Conservation (phyloP, 2,888 invertebrate genomes). For the Agrochola litura region DNA sequence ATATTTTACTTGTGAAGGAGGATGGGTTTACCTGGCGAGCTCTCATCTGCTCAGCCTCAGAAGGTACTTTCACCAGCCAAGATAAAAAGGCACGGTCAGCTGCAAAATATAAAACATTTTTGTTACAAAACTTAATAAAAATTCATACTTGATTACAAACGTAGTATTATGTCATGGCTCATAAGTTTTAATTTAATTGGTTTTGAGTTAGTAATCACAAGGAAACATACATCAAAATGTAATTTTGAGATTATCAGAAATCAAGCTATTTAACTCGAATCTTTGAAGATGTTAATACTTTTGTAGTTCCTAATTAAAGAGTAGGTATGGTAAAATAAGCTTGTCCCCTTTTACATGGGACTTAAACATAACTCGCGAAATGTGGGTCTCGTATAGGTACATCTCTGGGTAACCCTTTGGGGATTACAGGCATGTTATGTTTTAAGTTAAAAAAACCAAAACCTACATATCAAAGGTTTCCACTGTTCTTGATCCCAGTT, state of each 20-base stretch:
- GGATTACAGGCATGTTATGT: too few relatives aligned
- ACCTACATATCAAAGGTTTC: slow-evolving; percentile 97
- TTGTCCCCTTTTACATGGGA: too few relatives aligned
- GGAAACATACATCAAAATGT: slow-evolving; percentile 3
- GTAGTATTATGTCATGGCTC: slow-evolving; percentile 4
- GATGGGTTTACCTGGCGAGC: slow-evolving; percentile 93
- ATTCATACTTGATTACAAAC: slow-evolving; percentile 10
- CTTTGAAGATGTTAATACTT: background rate
- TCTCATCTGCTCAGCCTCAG: slow-evolving; percentile 98
- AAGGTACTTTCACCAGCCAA: slow-evolving; percentile 99
- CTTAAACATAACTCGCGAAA: too few relatives aligned
- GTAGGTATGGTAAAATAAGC: background rate
- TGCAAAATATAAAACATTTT: slow-evolving; percentile 44
- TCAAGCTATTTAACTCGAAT: background rate
- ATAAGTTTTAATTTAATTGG: slow-evolving; percentile 3
- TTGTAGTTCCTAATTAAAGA: background rate
- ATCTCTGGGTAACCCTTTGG: too few relatives aligned
- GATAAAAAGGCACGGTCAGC: slow-evolving; percentile 98
- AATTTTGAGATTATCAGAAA: background rate
- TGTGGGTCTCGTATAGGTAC: too few relatives aligned
- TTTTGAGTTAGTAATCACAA: background rate
- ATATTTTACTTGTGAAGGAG: background rate
- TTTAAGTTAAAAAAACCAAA: slow-evolving; percentile 3
- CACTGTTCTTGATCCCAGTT: slow-evolving; percentile 99
- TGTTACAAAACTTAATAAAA: slow-evolving; percentile 10